A percentile compares a stretch with the other conserved stretches of the same genome.
phyloP scores from a whole-genome alignment of 1,140 invertebrate species.

The Bathynomus jamesi region DNA sequence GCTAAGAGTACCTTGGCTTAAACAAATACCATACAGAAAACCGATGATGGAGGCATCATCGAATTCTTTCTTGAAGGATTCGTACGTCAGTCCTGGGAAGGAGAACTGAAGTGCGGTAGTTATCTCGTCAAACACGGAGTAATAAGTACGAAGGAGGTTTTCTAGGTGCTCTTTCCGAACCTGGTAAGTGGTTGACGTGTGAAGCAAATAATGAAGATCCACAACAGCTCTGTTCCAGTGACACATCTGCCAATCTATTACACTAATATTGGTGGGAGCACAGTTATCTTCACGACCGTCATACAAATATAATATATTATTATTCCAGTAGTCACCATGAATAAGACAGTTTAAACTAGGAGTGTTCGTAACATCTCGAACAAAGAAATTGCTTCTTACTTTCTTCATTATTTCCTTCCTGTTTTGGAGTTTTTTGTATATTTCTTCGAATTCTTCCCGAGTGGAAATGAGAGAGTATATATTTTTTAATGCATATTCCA shows the following conservation, averaged over 20 bases:
- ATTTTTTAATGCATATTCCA: background rate
- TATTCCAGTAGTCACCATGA: slow-evolving; percentile 8
- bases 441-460: background rate
- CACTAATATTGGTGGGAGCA: background rate
- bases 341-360: background rate
- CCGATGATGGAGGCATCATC: background rate
- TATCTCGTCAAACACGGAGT: background rate
- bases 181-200: slow-evolving; percentile 1
- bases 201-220: slow-evolving; percentile 7
- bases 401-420: background rate
- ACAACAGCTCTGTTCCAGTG: slow-evolving; percentile 6
- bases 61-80: background rate
- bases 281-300: background rate
- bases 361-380: background rate
- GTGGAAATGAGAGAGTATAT: background rate
- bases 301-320: slow-evolving; percentile 4
- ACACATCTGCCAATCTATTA: slow-evolving; percentile 3
- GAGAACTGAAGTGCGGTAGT: background rate
- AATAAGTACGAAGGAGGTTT: background rate
- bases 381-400: background rate
- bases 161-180: background rate
- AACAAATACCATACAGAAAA: background rate
- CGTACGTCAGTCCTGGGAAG: background rate
- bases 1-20: background rate
- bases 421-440: background rate